A percentile compares a stretch with the other conserved stretches of the same genome.
Conservation (phyloP, 2,797 vertebrate genomes). For the Neopelma chrysocephalum region DNA sequence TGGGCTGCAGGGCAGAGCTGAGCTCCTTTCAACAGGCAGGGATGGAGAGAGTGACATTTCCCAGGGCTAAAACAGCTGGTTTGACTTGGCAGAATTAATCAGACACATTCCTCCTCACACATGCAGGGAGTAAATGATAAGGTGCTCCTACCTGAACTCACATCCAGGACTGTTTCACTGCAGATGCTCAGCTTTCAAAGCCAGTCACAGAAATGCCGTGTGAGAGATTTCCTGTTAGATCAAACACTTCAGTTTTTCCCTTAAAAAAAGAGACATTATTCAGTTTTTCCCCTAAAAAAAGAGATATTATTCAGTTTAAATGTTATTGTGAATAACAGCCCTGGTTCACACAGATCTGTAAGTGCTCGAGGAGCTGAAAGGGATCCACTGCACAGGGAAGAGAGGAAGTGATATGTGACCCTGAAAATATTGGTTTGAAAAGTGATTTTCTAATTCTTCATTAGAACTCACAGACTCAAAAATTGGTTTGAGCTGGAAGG, state of each 20-base stretch:
- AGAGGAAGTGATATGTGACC: fast-evolving
- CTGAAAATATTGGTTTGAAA: fast-evolving
- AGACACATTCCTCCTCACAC: fast-evolving
- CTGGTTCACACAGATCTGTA: fast-evolving
- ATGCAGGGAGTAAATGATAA: not conserved
- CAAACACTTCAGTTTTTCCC: not conserved
- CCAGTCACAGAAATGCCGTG: fast-evolving
- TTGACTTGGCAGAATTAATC: not conserved
- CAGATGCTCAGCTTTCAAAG: fast-evolving
- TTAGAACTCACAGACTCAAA: not conserved
- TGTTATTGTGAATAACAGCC: not conserved
- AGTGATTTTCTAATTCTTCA: not conserved
- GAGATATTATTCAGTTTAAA: not conserved
- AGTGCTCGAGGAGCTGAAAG: not conserved
- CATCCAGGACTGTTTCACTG: not conserved
- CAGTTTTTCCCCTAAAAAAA: not conserved
- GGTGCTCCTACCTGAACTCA: not conserved
- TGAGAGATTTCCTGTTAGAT: fast-evolving
- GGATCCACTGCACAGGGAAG: fast-evolving
- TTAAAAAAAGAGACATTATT: not conserved
- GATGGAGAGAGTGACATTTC: not conserved
- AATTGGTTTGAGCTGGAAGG: too few species aligned
- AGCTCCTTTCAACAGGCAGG: not conserved
- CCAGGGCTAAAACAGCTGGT: not conserved
- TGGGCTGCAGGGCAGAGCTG: fast-evolving